Conservation (phyloP, 2,113 vertebrate species). For the Symphodus melops region DNA sequence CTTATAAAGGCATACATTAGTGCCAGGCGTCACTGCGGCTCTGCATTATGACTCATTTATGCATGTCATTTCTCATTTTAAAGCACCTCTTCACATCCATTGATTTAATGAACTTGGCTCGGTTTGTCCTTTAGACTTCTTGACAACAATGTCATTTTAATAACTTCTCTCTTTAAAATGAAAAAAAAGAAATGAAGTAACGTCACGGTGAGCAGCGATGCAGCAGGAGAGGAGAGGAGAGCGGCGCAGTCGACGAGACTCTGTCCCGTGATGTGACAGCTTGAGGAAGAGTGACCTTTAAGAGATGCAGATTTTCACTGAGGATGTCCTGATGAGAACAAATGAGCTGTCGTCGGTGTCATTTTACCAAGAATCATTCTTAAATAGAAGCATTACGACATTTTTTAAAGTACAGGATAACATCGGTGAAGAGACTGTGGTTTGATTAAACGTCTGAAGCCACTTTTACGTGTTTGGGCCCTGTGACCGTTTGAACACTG, state of each 20-base stretch:
- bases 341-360: neutral
- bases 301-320: neutral
- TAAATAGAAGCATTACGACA: too few species aligned
- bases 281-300: slow-evolving; percentile 17
- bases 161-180: slow-evolving; percentile 11
- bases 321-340: neutral
- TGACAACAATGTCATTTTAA: slow-evolving; percentile 55
- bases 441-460: too few species aligned
- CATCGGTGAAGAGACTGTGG: too few species aligned
- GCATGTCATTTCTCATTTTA: slow-evolving; percentile 51
- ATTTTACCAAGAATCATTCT: too few species aligned
- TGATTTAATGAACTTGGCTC: slow-evolving; percentile 41
- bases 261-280: neutral
- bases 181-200: neutral
- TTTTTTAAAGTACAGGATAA: too few species aligned
- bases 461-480: too few species aligned
- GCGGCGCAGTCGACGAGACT: slow-evolving; percentile 22
- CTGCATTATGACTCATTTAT: slow-evolving; percentile 52
- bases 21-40: slow-evolving; percentile 13
- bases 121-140: slow-evolving; percentile 51
- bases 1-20: slow-evolving; percentile 54
- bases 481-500: too few species aligned
- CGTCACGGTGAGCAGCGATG: slow-evolving; percentile 11
- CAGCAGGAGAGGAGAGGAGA: neutral
- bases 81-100: slow-evolving; percentile 34